Percentiles rank a stretch among this genome's conserved stretches.
These are phyloP conservation scores for Peribatodes rhomboidaria DNA, from an alignment of 2,888 invertebrate genomes.

Conservation along the genomic window DNA sequence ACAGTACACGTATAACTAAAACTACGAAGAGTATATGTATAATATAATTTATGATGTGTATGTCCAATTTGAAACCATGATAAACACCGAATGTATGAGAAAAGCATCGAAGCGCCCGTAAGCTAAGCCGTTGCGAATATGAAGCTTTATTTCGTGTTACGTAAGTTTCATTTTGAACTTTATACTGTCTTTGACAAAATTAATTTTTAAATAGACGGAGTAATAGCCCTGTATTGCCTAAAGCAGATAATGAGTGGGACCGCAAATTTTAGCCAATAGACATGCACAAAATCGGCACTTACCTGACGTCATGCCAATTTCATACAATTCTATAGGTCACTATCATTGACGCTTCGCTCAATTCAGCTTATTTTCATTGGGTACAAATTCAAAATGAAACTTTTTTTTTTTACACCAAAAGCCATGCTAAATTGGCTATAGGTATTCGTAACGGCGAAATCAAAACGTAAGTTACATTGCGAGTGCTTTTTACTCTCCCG, in stretches of 20 bases:
- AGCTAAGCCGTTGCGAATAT: conserved; percentile 70
- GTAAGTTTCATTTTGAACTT: conserved; percentile 21
- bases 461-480: conserved; percentile 23
- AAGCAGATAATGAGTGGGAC: background rate
- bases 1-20: conserved; percentile 31
- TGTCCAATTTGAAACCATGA: conserved; percentile 43
- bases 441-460: conserved; percentile 21
- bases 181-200: background rate
- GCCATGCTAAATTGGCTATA: conserved; percentile 57
- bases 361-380: background rate
- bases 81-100: conserved; percentile 69
- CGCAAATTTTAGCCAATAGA: background rate
- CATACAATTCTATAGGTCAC: background rate
- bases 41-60: conserved; percentile 22
- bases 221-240: background rate
- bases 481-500: conserved; percentile 21
- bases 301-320: background rate
- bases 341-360: background rate
- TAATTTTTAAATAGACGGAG: background rate
- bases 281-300: background rate
- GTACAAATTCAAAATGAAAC: conserved; percentile 22
- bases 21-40: conserved; percentile 21
- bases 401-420: conserved; percentile 52
- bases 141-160: conserved; percentile 52
- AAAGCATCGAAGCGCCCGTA: conserved; percentile 78